Base-by-base conservation (phyloP, 1,140 invertebrate genomes). In the Phocides pigmalion region DNA sequence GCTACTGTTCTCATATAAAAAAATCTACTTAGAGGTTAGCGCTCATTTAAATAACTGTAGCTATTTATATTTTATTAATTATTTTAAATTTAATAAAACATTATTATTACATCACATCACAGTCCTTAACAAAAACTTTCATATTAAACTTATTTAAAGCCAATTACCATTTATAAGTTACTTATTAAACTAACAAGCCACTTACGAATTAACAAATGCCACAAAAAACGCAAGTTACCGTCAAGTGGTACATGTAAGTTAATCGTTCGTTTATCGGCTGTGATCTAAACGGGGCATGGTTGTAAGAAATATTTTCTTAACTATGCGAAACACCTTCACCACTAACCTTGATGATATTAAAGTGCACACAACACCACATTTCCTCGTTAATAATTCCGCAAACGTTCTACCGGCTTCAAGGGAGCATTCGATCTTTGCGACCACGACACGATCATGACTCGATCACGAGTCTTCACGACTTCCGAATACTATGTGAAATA, bases 311-410 rank as follows among this genome's bases (percentile, higher is more conserved):
- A 84, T 85, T 85, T 66, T 85, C 81, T 74, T 64, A 79, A 79
- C 76, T 76, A 82, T 81, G 79, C 72, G 70, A 81, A 84, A 75
- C 70, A 74, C 84, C 80, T 85, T 87, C 82, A 81, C 80, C 74
- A 17, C 61, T 74, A 81, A 76, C 82, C 84, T 87, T 85, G 82
- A 70, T 66, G 65, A 74, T 79, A 79, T 74, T 64, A 62, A 69
- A 61, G 58, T 61, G 58, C 58, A 61, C 44, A 46, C 54, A 12
- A 28, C 54, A n/a, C 56, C 59, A 67, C 64, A 78, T 82, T 87
- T 85, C 84, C 82, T 85, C 72, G 70, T 80, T 70, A 72, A 77
- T 70, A 68, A 74, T 84, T 81, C 79, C 82, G 74, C 69, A 72
- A 70, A 70, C 63, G 65, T 68, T 77, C 68, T 70, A 59, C 62